A percentile compares a stretch with the other conserved stretches of the same genome.
Conservation (phyloP, 2,113 vertebrate genomes). For the Sphyrna mokarran region DNA sequence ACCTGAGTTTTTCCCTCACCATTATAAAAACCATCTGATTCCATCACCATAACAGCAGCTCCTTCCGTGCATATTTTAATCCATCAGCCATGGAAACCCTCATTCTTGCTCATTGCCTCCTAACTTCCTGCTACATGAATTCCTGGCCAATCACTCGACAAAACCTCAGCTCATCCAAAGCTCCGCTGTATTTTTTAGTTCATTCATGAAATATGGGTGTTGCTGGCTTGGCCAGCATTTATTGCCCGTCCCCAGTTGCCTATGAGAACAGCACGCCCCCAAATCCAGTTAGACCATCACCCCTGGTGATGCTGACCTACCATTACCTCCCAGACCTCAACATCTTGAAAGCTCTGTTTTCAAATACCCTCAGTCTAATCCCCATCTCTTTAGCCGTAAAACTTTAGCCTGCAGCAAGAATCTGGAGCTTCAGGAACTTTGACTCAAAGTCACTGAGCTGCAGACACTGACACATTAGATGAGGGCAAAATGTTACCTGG, state of each 20-base stretch:
- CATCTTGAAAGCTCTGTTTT: not conserved
- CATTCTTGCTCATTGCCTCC: not conserved
- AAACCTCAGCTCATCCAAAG: not conserved
- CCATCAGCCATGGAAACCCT: not conserved
- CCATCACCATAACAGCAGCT: not conserved
- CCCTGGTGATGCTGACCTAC: not conserved
- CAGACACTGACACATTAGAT: no score
- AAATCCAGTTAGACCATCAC: not conserved
- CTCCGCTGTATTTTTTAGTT: not conserved
- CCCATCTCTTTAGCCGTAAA: not conserved
- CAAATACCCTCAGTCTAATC: not conserved
- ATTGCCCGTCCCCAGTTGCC: not conserved
- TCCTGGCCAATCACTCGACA: no score
- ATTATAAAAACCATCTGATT: not conserved
- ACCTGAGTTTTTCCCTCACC: not conserved
- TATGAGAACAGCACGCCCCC: no score
- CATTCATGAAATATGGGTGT: no score
- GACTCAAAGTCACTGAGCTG: no score
- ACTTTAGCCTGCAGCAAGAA: no score
- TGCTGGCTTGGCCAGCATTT: no score
- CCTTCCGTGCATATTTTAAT: not conserved
- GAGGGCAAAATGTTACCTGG: no score
- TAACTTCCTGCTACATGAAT: not conserved
- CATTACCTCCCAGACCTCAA: not conserved
- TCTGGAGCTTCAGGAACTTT: no score